Evolutionary conservation across 1,140 invertebrate genomes (phyloP).

Genomic region (Coenobita brevimanus): DNA sequence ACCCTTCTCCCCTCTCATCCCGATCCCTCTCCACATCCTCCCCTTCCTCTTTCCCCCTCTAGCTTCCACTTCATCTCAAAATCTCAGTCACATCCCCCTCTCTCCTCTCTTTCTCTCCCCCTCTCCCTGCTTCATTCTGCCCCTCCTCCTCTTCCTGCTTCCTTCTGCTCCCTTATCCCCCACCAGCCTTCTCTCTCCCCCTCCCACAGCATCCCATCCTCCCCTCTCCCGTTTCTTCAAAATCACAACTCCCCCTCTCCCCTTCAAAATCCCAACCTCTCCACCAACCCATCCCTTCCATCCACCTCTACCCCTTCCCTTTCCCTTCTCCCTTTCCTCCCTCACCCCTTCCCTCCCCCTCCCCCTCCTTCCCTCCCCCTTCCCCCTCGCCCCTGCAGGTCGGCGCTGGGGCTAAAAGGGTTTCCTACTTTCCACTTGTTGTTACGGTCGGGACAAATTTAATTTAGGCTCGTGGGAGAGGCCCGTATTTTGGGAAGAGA

Average conservation of each 20-base stretch:
- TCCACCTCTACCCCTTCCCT: too few relatives aligned
- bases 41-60: neutral
- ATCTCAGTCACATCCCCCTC: neutral
- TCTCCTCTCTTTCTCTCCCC: neutral
- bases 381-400: neutral
- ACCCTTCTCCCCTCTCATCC: neutral
- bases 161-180: neutral
- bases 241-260: too few relatives aligned
- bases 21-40: neutral
- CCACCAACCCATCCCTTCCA: too few relatives aligned
- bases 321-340: neutral
- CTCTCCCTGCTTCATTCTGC: neutral
- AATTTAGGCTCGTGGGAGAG: too few relatives aligned
- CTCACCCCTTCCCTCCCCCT: neutral
- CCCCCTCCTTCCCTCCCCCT: neutral
- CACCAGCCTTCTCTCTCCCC: too few relatives aligned
- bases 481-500: too few relatives aligned
- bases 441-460: too few relatives aligned
- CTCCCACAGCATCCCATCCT: too few relatives aligned
- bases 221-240: too few relatives aligned
- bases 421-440: too few relatives aligned
- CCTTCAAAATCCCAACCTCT: too few relatives aligned
- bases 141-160: neutral
- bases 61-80: neutral
- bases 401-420: too few relatives aligned